Evolutionary conservation across 2,888 invertebrate genomes (phyloP).

Genomic region (Labia minor): DNA sequence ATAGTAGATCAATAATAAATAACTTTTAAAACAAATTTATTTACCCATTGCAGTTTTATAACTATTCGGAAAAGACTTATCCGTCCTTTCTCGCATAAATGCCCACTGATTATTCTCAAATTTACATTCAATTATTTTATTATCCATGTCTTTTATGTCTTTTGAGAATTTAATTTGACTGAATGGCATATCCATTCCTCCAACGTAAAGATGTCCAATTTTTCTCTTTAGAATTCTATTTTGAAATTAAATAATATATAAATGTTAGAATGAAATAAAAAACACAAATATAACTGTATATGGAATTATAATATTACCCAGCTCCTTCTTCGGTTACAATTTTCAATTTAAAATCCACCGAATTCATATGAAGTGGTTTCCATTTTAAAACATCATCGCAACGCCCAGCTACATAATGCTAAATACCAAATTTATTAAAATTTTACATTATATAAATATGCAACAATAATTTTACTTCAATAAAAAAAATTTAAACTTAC

Average conservation of each 20-base stretch:
- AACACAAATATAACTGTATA: no score
- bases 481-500: constrained; percentile 38
- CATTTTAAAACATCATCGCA: constrained; percentile 86
- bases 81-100: constrained; percentile 89
- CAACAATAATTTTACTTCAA: neutral
- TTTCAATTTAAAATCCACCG: constrained; percentile 87
- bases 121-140: constrained; percentile 94
- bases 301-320: constrained; percentile 46
- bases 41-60: constrained; percentile 69
- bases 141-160: constrained; percentile 64
- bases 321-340: constrained; percentile 59
- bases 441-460: neutral
- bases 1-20: no score
- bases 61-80: constrained; percentile 93
- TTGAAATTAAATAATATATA: no score
- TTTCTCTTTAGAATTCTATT: constrained; percentile 55
- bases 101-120: constrained; percentile 73
- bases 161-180: constrained; percentile 67
- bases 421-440: constrained; percentile 30
- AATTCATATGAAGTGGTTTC: constrained; percentile 91
- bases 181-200: constrained; percentile 56
- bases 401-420: constrained; percentile 74
- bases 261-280: constrained; percentile 19
- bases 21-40: no score
- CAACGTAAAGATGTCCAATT: constrained; percentile 69